Base-by-base conservation (phyloP, 2,888 invertebrate species). In the Clitarchus hookeri region DNA sequence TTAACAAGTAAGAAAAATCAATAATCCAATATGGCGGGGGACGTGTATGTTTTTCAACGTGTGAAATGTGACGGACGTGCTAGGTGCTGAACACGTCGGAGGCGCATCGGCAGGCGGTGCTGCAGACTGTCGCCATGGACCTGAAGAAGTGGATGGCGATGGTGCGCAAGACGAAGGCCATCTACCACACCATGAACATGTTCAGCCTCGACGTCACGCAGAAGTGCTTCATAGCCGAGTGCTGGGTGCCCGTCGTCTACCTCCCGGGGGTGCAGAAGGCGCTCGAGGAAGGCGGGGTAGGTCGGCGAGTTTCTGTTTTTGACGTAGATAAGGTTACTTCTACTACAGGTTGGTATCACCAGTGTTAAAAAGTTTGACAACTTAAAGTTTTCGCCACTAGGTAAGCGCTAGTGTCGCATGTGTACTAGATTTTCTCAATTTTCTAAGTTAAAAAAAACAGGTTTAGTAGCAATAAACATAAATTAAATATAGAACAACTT, bases 151-250 rank as follows among this genome's bases (percentile, higher is more conserved):
- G 98, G 98, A 95, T 95, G 91, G 94, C 97, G 84, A 97, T 96
- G 91, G 97, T 97, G 23, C 93, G 95, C 27, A 97, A 97, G 90
- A 97, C 97, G 93, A 98, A 98, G 91, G 98, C 98, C 4, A 98
- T 98, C 90, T 98, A 98, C 92, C 97, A 98, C 91, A 97, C 96
- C 0, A 93, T 98, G 89, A 98, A 98, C 92, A 94, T 97, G 92
- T 98, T 98, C 92, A 98, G 96, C 90, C 94, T 97, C 93, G 97
- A 98, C 90, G 96, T 97, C 13, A 96, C 97, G 0, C 96, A 96
- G 91, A 97, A 97, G 90, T 97, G 97, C 90, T 93, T 97, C 44
- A 97, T 98, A 88, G 97, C 96, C 0, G 97, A 98, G 91, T 97
- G 97, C 90, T 98, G 97, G 97, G 96, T 97, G 87, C 97, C 98